Evolutionary conservation across 2,113 vertebrate species (phyloP).

Genomic region (Oceanites oceanicus): DNA sequence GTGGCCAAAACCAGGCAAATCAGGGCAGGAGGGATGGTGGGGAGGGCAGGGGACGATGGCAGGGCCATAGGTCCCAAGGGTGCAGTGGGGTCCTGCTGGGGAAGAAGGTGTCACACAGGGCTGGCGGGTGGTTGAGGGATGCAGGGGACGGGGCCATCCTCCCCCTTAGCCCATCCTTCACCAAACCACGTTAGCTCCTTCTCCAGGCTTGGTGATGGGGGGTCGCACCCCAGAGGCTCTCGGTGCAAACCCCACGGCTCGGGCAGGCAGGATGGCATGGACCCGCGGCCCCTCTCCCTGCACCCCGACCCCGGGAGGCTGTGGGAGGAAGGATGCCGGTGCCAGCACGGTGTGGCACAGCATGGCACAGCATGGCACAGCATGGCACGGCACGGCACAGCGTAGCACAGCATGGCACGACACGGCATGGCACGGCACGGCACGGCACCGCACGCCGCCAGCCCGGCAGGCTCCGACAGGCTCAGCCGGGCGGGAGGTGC

Average conservation of each 20-base stretch:
- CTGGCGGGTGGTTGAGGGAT: neutral
- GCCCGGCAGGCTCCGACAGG: neutral
- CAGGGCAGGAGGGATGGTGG: neutral
- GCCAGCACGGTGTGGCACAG: rapidly evolving
- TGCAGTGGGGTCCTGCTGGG: neutral
- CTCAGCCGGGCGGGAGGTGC: neutral
- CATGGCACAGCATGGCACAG: rapidly evolving
- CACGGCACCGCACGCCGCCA: neutral
- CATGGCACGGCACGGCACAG: neutral
- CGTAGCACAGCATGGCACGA: neutral
- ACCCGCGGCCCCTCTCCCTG: neutral
- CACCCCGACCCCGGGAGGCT: rapidly evolving
- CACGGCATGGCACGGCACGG: rapidly evolving
- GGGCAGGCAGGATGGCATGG: neutral
- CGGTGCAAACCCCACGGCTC: rapidly evolving
- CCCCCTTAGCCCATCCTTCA: rapidly evolving
- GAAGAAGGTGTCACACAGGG: neutral
- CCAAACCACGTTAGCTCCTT: neutral
- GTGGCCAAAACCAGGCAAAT: neutral
- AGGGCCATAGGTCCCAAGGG: rapidly evolving
- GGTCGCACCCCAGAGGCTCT: neutral
- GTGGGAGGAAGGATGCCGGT: neutral
- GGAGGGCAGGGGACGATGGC: neutral
- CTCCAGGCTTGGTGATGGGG: rapidly evolving
- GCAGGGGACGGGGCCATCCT: neutral